Evolutionary conservation across 2,888 invertebrate species (phyloP).

Genomic region (Notodonta ziczac): DNA sequence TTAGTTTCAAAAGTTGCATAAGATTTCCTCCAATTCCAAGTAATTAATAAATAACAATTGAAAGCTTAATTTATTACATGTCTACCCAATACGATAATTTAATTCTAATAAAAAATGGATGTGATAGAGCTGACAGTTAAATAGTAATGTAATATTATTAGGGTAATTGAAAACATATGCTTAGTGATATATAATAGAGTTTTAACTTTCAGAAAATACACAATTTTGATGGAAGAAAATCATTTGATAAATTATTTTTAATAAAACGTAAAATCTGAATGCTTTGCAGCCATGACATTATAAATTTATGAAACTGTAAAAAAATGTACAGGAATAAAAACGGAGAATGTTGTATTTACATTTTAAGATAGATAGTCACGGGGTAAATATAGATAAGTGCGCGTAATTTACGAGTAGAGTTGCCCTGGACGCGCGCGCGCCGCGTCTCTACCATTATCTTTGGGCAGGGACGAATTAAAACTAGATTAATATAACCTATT

Average conservation of each 20-base stretch:
- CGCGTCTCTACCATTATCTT: neutral
- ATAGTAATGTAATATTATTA: too few species aligned
- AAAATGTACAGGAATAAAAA: conserved; percentile 45
- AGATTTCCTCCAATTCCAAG: too few species aligned
- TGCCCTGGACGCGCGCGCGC: conserved; percentile 10
- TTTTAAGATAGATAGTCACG: conserved; percentile 57
- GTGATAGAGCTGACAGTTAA: too few species aligned
- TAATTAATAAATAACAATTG: too few species aligned
- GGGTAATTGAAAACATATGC: too few species aligned
- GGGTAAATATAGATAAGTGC: conserved; percentile 72
- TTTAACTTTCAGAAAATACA: too few species aligned
- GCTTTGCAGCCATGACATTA: conserved; percentile 19
- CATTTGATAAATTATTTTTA: conserved; percentile 16
- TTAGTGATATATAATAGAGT: too few species aligned
- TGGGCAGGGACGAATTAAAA: neutral
- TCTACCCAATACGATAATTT: too few species aligned
- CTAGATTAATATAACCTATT: neutral
- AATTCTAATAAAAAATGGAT: too few species aligned
- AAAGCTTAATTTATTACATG: too few species aligned
- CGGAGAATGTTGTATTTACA: conserved; percentile 64
- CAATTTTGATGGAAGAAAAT: neutral
- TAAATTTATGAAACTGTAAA: conserved; percentile 34
- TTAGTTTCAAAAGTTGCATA: too few species aligned
- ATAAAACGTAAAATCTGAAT: conserved; percentile 23
- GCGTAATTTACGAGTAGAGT: conserved; percentile 61